phyloP scores from a whole-genome alignment of 2,888 invertebrate genomes.

The Lasioglossum vierecki region DNA sequence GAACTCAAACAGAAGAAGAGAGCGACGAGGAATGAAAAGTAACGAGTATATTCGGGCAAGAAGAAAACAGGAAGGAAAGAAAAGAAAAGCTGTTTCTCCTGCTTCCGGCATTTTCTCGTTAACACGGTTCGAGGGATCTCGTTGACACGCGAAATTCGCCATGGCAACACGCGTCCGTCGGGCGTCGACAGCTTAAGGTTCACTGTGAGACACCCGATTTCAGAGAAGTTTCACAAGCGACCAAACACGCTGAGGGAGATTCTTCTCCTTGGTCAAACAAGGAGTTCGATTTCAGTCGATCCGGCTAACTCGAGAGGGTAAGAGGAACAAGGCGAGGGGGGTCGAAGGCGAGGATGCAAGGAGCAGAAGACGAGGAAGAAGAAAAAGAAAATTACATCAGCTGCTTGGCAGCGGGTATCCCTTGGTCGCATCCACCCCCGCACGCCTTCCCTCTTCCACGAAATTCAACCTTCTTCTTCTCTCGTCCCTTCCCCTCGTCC shows the following conservation, averaged over 20 bases:
- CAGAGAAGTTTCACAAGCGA: conserved; percentile 49
- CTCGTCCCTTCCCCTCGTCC: not conserved
- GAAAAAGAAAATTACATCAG: conserved; percentile 52
- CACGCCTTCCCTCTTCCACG: conserved; percentile 24
- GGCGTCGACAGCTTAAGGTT: conserved; percentile 26
- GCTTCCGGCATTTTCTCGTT: conserved; percentile 53
- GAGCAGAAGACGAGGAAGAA: conserved; percentile 7
- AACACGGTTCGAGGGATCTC: conserved; percentile 53
- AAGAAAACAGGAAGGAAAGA: not conserved
- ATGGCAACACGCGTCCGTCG: conserved; percentile 45
- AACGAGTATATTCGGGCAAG: not conserved
- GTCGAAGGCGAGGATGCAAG: conserved; percentile 14
- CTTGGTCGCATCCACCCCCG: conserved; percentile 15
- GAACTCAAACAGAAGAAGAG: not conserved
- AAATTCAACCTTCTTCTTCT: conserved; percentile 34
- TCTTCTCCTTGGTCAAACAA: conserved; percentile 58
- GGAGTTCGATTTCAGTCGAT: conserved; percentile 60
- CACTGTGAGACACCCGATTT: not conserved
- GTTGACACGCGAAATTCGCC: conserved; percentile 56
- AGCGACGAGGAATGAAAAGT: conserved; percentile 13
- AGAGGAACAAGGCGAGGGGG: not conserved
- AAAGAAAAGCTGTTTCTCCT: not conserved
- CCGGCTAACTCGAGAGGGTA: conserved; percentile 1
- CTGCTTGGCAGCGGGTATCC: conserved; percentile 48
- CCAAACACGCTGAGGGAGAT: not conserved